These are phyloP conservation scores for Callyntrura guangdongensis DNA, from an alignment of 2,888 invertebrate genomes.

Conservation along the genomic window DNA sequence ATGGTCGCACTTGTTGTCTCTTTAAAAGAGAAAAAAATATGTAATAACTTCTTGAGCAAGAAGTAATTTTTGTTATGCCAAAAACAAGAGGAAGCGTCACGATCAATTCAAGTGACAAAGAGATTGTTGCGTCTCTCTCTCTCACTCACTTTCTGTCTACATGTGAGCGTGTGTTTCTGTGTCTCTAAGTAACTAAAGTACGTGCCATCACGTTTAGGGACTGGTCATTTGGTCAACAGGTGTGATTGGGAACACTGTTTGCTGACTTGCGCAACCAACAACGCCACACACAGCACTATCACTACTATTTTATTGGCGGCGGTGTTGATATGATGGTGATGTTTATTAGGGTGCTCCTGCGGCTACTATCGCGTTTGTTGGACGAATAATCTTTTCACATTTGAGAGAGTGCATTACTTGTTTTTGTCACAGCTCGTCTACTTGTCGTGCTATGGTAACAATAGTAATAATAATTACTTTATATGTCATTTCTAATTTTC, in stretches of 20 bases:
- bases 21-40: not conserved
- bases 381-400: not conserved
- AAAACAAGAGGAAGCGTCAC: conserved; percentile 23
- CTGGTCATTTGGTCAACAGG: conserved; percentile 23
- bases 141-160: too few species aligned
- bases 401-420: not conserved
- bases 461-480: not conserved
- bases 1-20: conserved; percentile 6
- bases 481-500: too few species aligned
- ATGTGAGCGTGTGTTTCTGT: not conserved
- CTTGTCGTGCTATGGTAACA: not conserved
- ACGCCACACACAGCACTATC: too few species aligned
- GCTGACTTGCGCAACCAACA: conserved; percentile 13
- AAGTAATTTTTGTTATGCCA: not conserved
- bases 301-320: too few species aligned
- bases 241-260: not conserved
- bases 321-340: too few species aligned
- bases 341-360: too few species aligned
- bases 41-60: too few species aligned
- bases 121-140: not conserved
- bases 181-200: too few species aligned
- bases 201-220: not conserved
- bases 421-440: not conserved
- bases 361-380: not conserved
- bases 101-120: not conserved